Percentiles rank a stretch among this genome's conserved stretches.
These are phyloP conservation scores for Petrophora chlorosata DNA, from an alignment of 2,888 invertebrate species.

Conservation along the genomic window DNA sequence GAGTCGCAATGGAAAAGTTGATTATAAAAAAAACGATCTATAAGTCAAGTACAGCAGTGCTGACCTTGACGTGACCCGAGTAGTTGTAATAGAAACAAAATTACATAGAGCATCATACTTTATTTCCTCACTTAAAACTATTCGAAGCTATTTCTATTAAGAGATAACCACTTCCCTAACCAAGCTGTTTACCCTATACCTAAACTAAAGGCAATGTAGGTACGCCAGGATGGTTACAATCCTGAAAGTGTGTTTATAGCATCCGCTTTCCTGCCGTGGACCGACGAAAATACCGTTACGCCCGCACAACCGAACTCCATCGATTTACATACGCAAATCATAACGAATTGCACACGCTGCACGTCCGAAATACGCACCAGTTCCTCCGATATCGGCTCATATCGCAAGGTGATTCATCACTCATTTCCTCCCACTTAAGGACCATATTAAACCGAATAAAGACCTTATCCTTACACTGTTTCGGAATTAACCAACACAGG, in stretches of 20 bases:
- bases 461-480: conserved; percentile 44
- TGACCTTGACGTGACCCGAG: too few relatives aligned
- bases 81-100: too few relatives aligned
- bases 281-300: conserved; percentile 81
- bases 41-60: too few relatives aligned
- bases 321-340: conserved; percentile 82
- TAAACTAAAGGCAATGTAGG: conserved; percentile 52
- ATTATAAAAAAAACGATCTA: too few relatives aligned
- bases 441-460: conserved; percentile 42
- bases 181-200: conserved; percentile 43
- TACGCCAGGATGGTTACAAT: conserved; percentile 55
- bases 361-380: conserved; percentile 65
- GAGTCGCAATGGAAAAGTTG: too few relatives aligned
- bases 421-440: conserved; percentile 30
- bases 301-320: conserved; percentile 76
- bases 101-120: too few relatives aligned
- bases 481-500: conserved; percentile 34
- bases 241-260: conserved; percentile 81
- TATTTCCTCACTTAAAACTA: too few relatives aligned
- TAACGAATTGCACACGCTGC: conserved; percentile 79
- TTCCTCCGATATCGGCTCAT: conserved; percentile 42
- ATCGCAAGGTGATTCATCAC: conserved; percentile 46
- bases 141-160: not conserved
- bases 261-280: conserved; percentile 79
- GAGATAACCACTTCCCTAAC: conserved; percentile 27